phyloP scores from a whole-genome alignment of 1,140 invertebrate species.

The Cydia splendana region DNA sequence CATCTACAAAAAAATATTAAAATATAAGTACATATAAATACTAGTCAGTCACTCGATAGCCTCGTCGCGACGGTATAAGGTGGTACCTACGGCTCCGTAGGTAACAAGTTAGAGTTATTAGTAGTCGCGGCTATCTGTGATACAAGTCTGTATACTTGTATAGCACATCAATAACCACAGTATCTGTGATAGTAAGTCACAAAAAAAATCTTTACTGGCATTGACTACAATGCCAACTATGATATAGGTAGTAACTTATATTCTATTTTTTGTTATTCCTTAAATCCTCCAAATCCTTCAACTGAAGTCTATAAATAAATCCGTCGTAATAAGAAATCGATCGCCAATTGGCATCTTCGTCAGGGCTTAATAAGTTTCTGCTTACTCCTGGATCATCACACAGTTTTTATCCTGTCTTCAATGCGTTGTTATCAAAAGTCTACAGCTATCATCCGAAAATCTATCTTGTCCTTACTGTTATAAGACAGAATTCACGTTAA shows the following conservation, averaged over 20 bases:
- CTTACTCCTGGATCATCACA: constrained; percentile 66
- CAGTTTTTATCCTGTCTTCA: constrained; percentile 48
- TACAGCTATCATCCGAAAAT: constrained; percentile 22
- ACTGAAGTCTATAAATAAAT: constrained; percentile 45
- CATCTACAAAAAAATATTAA: no score
- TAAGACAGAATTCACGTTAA: constrained; percentile 23
- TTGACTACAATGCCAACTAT: not conserved
- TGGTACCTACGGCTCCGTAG: no score
- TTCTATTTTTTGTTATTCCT: constrained; percentile 8
- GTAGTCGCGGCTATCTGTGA: no score
- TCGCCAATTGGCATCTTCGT: constrained; percentile 66
- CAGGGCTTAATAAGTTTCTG: constrained; percentile 70
- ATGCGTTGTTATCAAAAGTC: constrained; percentile 34
- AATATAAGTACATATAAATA: no score
- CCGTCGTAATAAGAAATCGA: constrained; percentile 52
- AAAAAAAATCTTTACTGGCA: no score
- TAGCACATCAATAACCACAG: no score
- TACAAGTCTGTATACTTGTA: no score
- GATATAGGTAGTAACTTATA: not conserved
- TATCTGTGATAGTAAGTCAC: no score
- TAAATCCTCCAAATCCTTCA: constrained; percentile 42
- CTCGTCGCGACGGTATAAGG: no score
- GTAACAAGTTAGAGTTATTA: no score
- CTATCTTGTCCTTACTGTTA: constrained; percentile 32
- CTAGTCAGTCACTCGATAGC: no score